Evolutionary conservation across 2,888 invertebrate species (phyloP).

Genomic region (Nebria salina): DNA sequence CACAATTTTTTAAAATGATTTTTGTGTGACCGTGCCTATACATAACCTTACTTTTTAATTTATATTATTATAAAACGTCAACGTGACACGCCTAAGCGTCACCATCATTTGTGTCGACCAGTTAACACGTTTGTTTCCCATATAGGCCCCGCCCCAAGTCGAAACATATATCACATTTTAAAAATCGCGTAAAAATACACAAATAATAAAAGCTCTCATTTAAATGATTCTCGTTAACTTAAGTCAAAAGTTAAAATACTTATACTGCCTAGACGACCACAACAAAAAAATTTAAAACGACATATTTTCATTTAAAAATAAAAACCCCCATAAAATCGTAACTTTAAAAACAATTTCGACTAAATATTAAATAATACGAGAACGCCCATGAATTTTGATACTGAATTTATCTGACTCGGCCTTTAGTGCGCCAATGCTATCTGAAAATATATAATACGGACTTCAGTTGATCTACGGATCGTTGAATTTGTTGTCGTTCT

Average conservation of each 20-base stretch:
- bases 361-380: slow-evolving; percentile 1
- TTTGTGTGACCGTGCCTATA: slow-evolving; percentile 45
- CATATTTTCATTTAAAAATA: neutral
- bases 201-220: slow-evolving; percentile 7
- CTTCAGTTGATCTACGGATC: slow-evolving; percentile 58
- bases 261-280: neutral
- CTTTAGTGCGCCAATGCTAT: slow-evolving; percentile 54
- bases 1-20: slow-evolving; percentile 38
- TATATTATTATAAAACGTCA: slow-evolving; percentile 40
- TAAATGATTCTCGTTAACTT: neutral
- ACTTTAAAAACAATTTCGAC: neutral
- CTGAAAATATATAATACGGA: slow-evolving; percentile 59
- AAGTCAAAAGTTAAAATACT: neutral
- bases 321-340: neutral
- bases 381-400: slow-evolving; percentile 3
- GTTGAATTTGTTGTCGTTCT: slow-evolving; percentile 57
- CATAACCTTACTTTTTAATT: slow-evolving; percentile 30
- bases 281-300: neutral
- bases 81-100: slow-evolving; percentile 20
- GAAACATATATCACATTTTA: slow-evolving; percentile 30
- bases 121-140: slow-evolving; percentile 7
- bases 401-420: slow-evolving; percentile 15
- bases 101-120: neutral
- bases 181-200: slow-evolving; percentile 13
- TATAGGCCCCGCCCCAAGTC: slow-evolving; percentile 18